Conservation (phyloP, 2,797 vertebrate species). For the Cossypha dichroa region DNA sequence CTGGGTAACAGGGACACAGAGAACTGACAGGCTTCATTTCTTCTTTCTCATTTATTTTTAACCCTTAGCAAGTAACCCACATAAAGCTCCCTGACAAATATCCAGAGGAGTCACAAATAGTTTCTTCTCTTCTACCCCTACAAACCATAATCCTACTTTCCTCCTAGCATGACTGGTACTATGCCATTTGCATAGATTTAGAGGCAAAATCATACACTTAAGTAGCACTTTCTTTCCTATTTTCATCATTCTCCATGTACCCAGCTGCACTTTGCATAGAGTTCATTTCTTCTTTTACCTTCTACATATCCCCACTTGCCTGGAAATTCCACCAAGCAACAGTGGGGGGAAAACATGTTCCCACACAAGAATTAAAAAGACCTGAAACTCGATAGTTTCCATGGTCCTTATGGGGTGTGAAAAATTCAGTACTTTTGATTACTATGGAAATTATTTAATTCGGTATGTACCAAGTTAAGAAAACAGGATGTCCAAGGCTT, state of each 20-base stretch:
- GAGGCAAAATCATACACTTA: background rate
- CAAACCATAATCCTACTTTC: background rate
- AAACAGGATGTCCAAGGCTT: background rate
- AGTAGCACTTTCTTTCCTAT: background rate
- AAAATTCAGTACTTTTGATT: background rate
- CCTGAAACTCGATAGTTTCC: background rate
- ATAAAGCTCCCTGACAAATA: background rate
- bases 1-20: background rate
- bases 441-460: background rate
- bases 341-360: background rate
- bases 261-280: background rate
- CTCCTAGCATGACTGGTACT: background rate
- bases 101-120: background rate
- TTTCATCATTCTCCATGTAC: background rate
- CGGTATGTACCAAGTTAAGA: background rate
- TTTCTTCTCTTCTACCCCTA: background rate
- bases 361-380: background rate
- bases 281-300: background rate
- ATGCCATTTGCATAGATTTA: background rate
- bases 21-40: background rate
- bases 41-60: background rate
- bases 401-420: fast-evolving
- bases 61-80: fast-evolving
- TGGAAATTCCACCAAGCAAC: background rate
- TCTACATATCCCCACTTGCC: background rate